Base-by-base conservation (phyloP, 2,797 vertebrate species). In the Notolabrus celidotus region DNA sequence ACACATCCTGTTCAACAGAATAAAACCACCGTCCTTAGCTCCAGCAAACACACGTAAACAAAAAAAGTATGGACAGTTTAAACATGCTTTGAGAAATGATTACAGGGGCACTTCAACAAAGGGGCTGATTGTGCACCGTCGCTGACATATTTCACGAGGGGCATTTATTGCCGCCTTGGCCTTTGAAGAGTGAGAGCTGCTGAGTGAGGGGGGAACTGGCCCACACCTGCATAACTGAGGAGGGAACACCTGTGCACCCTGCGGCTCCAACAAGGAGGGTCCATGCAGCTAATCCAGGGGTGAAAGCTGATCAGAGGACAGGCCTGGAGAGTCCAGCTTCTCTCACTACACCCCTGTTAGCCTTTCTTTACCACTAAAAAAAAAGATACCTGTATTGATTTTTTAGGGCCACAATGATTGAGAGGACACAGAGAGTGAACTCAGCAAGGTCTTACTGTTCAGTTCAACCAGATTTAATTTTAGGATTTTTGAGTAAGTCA, bases 191-290 rank as follows among this genome's bases (percentile, higher is more conserved):
- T 65, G 68, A 79, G 89, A 80, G 79, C 86, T 87, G 87, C 80
- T 84, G 89, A 89, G 88, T 84, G 88, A 83, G 69, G 58, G 77
- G 71, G 73, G 71, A 61, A 71, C 80, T 65, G 84, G 83, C 75
- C 86, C 92, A 93, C 94, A 95, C 94, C 93, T 94, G 94, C 92
- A 93, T 89, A 80, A 65, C 86, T 83, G 85, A 87, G 84, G 88
- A 90, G 86, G 88, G 85, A 92, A 94, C 92, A 94, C 91, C 93
- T 95, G 93, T 89, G 88, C 91, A 91, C 89, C 90, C 92, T 89
- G 89, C 87, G 89, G 88, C 89, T 88, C 17, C 38, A 88, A 82
- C 87, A 83, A 86, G 84, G 80, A 86, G 86, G 84, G 83, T 85
- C 86, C 70, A 77, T 80, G 67, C 75, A 60, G 67, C 82, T 86